phyloP scores from a whole-genome alignment of 1,140 invertebrate genomes.

The Lepidurus apus region DNA sequence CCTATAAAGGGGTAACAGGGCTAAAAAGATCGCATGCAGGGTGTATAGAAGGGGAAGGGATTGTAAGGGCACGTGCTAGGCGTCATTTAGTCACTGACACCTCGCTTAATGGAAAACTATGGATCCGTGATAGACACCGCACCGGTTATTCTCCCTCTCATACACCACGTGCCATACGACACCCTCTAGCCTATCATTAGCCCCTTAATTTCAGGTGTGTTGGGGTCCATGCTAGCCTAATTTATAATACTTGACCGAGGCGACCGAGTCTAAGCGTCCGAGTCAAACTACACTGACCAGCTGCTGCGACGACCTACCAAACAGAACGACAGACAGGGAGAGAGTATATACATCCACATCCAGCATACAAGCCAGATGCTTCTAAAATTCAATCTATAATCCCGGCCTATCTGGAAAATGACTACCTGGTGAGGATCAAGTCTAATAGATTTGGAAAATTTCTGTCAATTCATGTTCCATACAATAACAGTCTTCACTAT shows the following conservation, averaged over 20 bases:
- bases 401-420: background rate
- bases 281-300: background rate
- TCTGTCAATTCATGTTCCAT: background rate
- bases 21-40: background rate
- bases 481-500: background rate
- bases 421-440: background rate
- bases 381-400: conserved; percentile 13
- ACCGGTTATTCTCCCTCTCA: background rate
- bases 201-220: conserved; percentile 13
- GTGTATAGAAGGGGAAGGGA: background rate
- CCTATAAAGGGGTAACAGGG: background rate
- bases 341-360: background rate
- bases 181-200: conserved; percentile 1
- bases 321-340: background rate
- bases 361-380: background rate
- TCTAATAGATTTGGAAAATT: background rate
- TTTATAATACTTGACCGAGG: background rate
- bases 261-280: too few species aligned
- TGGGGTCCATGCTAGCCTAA: background rate
- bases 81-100: conserved; percentile 11
- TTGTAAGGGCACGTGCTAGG: background rate
- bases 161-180: conserved; percentile 1
- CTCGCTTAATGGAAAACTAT: conserved; percentile 22
- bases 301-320: background rate
- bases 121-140: background rate